phyloP scores from a whole-genome alignment of 2,888 invertebrate species.

The Xestobium rufovillosum region DNA sequence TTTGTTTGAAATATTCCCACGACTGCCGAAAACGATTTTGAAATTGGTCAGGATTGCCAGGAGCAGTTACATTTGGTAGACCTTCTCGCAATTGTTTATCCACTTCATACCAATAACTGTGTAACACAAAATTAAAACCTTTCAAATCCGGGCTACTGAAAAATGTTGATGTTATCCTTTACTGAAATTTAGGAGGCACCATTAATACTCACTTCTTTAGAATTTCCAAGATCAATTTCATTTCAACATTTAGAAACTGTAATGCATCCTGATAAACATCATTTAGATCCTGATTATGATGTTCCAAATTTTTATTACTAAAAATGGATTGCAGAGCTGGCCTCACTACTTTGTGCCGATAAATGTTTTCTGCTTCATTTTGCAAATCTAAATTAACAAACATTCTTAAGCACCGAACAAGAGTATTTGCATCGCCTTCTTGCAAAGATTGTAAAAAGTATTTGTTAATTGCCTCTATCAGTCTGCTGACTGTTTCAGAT shows the following conservation, averaged over 20 bases:
- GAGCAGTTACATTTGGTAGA: slow-evolving; percentile 78
- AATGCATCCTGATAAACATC: slow-evolving; percentile 67
- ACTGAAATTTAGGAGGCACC: slow-evolving; percentile 1
- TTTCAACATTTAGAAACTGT: slow-evolving; percentile 61
- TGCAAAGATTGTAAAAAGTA: slow-evolving; percentile 51
- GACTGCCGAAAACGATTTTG: slow-evolving; percentile 75
- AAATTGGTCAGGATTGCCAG: slow-evolving; percentile 85
- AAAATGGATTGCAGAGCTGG: slow-evolving; percentile 65
- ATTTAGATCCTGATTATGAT: slow-evolving; percentile 55
- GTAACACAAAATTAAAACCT: slow-evolving; percentile 70
- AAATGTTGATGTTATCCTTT: too few species aligned
- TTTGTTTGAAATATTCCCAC: slow-evolving; percentile 62
- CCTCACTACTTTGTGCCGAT: slow-evolving; percentile 59
- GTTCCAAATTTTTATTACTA: slow-evolving; percentile 51
- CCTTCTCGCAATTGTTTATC: slow-evolving; percentile 75
- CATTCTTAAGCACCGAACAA: slow-evolving; percentile 52
- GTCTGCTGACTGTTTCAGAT: slow-evolving; percentile 37
- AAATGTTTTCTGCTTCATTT: slow-evolving; percentile 61
- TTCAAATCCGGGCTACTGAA: slow-evolving; percentile 43
- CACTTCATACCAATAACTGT: slow-evolving; percentile 82
- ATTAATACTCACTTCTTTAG: slow-evolving; percentile 14
- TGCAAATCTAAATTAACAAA: slow-evolving; percentile 57
- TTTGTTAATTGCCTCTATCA: slow-evolving; percentile 32
- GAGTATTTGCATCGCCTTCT: slow-evolving; percentile 48
- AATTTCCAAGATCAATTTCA: slow-evolving; percentile 47